Percentiles rank a stretch among this genome's conserved stretches.
phyloP scores from a whole-genome alignment of 2,113 vertebrate species.

The Nycticryphes semicollaris region DNA sequence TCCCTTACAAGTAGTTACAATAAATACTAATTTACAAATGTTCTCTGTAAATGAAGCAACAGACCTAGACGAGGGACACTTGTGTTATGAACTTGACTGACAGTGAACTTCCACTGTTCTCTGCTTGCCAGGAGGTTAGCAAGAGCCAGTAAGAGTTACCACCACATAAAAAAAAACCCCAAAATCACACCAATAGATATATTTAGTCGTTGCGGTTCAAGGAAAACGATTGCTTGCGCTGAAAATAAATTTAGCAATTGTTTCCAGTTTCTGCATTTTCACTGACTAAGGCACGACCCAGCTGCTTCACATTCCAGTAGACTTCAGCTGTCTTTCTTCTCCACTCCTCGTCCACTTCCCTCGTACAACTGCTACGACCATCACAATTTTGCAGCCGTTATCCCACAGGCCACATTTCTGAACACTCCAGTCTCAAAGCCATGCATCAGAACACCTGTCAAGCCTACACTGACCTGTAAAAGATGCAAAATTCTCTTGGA shows the following conservation, averaged over 20 bases:
- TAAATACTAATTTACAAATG: not conserved
- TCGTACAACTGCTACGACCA: not conserved
- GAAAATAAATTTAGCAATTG: constrained; percentile 64
- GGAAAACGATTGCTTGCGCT: constrained; percentile 34
- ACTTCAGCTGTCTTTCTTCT: constrained; percentile 43
- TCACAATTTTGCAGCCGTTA: not conserved
- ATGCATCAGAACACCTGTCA: not conserved
- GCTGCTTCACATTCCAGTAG: constrained; percentile 39
- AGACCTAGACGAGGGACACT: not conserved
- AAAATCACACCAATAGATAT: constrained; percentile 31
- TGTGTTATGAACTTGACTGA: not conserved
- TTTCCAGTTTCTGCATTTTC: constrained; percentile 55
- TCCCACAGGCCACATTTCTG: not conserved
- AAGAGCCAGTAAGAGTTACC: constrained; percentile 17
- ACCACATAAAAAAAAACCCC: not conserved
- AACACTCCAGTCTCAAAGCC: not conserved
- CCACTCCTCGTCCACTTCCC: not conserved
- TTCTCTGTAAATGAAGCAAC: not conserved
- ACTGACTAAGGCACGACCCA: constrained; percentile 20
- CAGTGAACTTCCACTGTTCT: not conserved
- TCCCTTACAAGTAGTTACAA: not conserved
- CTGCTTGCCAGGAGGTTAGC: not conserved
- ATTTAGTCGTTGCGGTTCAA: constrained; percentile 46
- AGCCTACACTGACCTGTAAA: fast-evolving
- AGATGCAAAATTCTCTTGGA: not conserved